Base-by-base conservation (phyloP, 2,797 vertebrate species). In the Pterois miles region DNA sequence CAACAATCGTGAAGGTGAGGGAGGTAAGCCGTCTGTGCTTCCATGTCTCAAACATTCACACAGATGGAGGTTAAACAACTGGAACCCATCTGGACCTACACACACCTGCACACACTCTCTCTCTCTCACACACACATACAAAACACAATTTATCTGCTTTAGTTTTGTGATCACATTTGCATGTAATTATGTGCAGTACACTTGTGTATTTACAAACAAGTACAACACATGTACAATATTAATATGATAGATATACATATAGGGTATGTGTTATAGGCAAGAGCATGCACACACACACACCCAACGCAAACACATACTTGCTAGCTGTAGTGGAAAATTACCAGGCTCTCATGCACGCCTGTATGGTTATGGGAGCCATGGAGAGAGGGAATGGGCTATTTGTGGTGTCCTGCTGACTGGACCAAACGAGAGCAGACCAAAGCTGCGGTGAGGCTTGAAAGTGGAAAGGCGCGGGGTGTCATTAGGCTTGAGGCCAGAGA, bases 321-420 rank as follows among this genome's bases (percentile, higher is more conserved):
- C 36, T 77, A 63, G 56, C 65, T 77, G 76, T 79, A 84, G 85
- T 90, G 85, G 88, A 90, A 92, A 90, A 88, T 81, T 76, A 90
- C 85, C 46, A 25, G 80, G 73, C 81, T 84, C 63, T 57, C 77
- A 52, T 81, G 70, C 70, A 77, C 16, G 79, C 58, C 72, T 72
- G 73, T 71, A 72, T 84, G 79, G 83, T 85, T 83, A 50, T 76
- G 65, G 81, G 81, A 89, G 78, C 74, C 84, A 27, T 54, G 53
- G 71, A 84, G 79, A 86, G 82, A 84, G 60, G 78, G 76, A 89
- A 78, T 72, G 71, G 81, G 73, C 82, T 90, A 85, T 88, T 89
- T 90, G 90, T 76, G 88, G 88, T 84, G 81, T 88, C 89, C 85
- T 91, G 86, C 85, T 84, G 90, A 81, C 83, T 83, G 77, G 87